A percentile compares a stretch with the other conserved stretches of the same genome.
Evolutionary conservation across 2,113 vertebrate species (phyloP).

Genomic region (Centrocercus urophasianus): DNA sequence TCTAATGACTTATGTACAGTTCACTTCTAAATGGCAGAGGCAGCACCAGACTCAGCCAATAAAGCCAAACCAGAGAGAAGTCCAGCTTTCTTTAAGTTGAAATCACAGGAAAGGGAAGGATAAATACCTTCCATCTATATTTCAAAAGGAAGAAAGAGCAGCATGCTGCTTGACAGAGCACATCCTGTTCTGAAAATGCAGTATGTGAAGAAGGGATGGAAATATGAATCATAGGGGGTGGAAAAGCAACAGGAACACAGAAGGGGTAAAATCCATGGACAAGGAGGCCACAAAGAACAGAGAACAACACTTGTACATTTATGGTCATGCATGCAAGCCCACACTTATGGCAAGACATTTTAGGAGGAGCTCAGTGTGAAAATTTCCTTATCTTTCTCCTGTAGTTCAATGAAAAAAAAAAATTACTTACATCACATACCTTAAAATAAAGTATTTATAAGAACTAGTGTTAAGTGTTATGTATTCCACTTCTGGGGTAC

Average conservation of each 20-base stretch:
- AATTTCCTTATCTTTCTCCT: background rate
- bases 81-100: constrained; percentile 1
- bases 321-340: background rate
- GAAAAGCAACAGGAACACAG: background rate
- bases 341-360: background rate
- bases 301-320: background rate
- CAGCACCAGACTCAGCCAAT: constrained; percentile 18
- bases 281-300: background rate
- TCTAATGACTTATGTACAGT: background rate
- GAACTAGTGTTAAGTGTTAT: background rate
- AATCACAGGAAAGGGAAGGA: background rate
- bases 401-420: background rate
- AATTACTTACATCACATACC: background rate
- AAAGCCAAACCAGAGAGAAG: constrained; percentile 18
- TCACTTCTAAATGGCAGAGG: constrained; percentile 13
- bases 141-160: background rate
- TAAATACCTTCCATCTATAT: constrained; percentile 16
- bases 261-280: background rate
- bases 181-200: background rate
- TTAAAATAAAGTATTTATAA: background rate
- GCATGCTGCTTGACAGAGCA: background rate
- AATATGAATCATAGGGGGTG: background rate
- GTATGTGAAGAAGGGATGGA: background rate
- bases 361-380: background rate
- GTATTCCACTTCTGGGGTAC: background rate